phyloP scores from a whole-genome alignment of 37 sponge, comb jelly and placozoan species.

The Lycopodina hypogea region DNA sequence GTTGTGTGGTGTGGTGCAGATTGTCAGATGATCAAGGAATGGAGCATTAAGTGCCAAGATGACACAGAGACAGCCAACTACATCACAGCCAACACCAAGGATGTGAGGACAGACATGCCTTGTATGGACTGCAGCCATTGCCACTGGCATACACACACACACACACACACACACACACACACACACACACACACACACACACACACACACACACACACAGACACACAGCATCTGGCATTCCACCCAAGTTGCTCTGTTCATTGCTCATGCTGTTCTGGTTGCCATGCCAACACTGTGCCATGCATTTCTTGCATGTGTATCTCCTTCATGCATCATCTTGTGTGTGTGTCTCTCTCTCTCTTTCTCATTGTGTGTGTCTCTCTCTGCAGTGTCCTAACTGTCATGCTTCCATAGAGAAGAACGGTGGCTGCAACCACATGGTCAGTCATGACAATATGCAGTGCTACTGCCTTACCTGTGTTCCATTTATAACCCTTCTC shows the following conservation, averaged over 20 bases:
- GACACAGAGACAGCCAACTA: conserved; percentile 89
- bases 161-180: too few relatives aligned
- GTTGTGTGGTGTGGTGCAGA: conserved; percentile 9
- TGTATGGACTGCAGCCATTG: too few relatives aligned
- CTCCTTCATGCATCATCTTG: too few relatives aligned
- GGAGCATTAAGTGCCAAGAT: conserved; percentile 78
- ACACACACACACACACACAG: too few relatives aligned
- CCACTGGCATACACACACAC: too few relatives aligned
- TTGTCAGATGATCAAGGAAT: conserved; percentile 60
- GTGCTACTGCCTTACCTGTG: not conserved
- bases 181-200: too few relatives aligned
- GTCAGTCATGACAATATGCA: conserved; percentile 18
- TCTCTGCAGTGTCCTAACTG: conserved; percentile 83
- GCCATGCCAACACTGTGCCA: not conserved
- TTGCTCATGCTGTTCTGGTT: too few relatives aligned
- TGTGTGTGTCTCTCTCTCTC: not conserved
- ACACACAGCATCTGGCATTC: too few relatives aligned
- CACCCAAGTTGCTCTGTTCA: too few relatives aligned
- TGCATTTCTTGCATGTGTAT: too few relatives aligned
- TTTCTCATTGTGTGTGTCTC: too few relatives aligned
- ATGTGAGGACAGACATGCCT: conserved; percentile 74
- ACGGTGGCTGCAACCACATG: conserved; percentile 96
- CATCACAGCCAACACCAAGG: conserved; percentile 86
- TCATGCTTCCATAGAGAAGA: conserved; percentile 85
- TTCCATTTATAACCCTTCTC: not conserved